Conservation (phyloP, 2,113 vertebrate genomes). For the Pygoscelis antarcticus region DNA sequence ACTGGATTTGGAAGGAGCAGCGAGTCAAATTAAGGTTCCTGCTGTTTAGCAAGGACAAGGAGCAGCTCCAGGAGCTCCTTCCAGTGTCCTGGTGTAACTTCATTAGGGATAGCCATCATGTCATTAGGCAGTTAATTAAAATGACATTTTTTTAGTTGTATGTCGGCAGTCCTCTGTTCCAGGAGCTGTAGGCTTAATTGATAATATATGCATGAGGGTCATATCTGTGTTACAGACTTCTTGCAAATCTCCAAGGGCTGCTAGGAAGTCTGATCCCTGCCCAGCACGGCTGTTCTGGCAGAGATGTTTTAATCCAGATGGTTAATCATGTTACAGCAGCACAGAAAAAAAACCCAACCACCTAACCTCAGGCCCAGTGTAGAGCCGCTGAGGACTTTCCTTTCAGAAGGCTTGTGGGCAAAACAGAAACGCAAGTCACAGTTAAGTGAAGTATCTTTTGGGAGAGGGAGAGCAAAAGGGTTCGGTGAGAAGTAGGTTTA, state of each 20-base stretch:
- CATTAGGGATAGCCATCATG: neutral
- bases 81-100: neutral
- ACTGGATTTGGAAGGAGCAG: neutral
- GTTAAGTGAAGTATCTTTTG: neutral
- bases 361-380: neutral
- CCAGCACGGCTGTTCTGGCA: neutral
- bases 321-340: neutral
- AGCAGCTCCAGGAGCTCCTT: conserved; percentile 17
- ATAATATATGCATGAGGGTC: neutral
- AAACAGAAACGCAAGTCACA: neutral
- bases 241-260: neutral
- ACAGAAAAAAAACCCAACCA: neutral
- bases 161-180: neutral
- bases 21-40: neutral
- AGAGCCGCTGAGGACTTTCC: neutral
- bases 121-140: conserved; percentile 14
- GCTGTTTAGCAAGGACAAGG: neutral
- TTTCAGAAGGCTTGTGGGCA: neutral
- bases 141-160: neutral
- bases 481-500: neutral
- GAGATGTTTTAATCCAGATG: neutral
- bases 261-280: neutral
- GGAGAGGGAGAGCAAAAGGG: neutral
- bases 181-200: neutral
- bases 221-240: neutral